A percentile compares a stretch with the other conserved stretches of the same genome.
Evolutionary conservation across 2,888 invertebrate species (phyloP).

Genomic region (Oscheius onirici): DNA sequence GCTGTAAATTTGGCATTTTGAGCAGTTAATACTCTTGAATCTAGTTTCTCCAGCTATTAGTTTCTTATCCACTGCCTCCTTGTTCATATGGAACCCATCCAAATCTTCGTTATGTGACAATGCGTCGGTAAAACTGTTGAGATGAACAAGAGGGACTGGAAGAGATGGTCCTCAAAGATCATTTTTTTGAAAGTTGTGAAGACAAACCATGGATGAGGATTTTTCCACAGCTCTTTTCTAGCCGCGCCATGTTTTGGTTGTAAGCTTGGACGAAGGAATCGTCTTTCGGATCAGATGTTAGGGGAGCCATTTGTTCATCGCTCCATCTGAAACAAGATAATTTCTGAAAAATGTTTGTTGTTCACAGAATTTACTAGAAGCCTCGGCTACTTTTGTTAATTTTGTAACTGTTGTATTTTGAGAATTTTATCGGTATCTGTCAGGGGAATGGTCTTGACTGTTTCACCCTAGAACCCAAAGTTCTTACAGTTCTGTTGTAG

Average conservation of each 20-base stretch:
- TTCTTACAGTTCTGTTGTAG: too few species aligned
- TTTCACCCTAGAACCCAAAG: too few species aligned
- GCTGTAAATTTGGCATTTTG: too few species aligned
- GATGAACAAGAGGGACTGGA: not conserved
- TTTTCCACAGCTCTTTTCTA: not conserved
- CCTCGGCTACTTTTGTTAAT: too few species aligned
- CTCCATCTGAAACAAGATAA: too few species aligned
- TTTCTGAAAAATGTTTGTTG: too few species aligned
- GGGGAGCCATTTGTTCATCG: not conserved
- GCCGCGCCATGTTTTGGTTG: not conserved
- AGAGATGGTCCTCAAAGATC: not conserved
- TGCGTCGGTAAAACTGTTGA: not conserved
- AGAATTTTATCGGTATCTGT: too few species aligned
- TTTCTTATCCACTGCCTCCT: not conserved
- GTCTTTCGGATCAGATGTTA: not conserved
- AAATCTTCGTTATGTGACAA: not conserved
- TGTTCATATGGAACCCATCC: not conserved
- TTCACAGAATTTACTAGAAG: too few species aligned
- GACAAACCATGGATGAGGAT: not conserved
- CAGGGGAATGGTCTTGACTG: too few species aligned
- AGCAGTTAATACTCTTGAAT: not conserved
- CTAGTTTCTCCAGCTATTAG: not conserved
- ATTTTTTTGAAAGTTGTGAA: not conserved
- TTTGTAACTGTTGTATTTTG: too few species aligned
- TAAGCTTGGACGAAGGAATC: not conserved